Percentiles rank a stretch among this genome's conserved stretches.
These are phyloP conservation scores for Dryas iulia DNA, from an alignment of 1,140 invertebrate genomes.

Conservation along the genomic window DNA sequence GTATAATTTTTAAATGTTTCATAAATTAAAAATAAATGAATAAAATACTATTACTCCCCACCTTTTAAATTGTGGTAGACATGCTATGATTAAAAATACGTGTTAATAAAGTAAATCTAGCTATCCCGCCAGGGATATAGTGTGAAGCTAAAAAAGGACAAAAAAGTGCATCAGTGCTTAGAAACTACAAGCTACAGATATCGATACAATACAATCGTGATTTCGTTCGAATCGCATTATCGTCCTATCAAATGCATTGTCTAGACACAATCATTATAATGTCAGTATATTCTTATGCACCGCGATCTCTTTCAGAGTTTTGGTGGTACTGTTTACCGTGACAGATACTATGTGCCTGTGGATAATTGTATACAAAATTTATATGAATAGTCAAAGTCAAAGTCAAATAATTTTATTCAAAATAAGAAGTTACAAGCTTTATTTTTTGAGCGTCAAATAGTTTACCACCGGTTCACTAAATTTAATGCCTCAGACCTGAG, in stretches of 20 bases:
- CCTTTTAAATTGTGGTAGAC: too few relatives aligned
- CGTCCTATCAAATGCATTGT: neutral
- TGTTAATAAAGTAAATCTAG: too few relatives aligned
- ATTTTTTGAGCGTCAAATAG: too few relatives aligned
- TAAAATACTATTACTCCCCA: too few relatives aligned
- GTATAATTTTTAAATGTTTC: too few relatives aligned
- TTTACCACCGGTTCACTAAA: too few relatives aligned
- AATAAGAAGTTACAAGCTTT: too few relatives aligned
- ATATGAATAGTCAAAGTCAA: neutral
- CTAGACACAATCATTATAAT: neutral
- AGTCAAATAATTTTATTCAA: neutral
- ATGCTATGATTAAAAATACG: too few relatives aligned
- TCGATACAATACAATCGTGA: neutral
- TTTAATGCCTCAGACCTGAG: too few relatives aligned
- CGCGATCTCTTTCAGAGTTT: neutral
- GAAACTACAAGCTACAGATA: neutral
- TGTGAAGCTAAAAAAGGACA: too few relatives aligned
- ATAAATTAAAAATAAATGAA: too few relatives aligned
- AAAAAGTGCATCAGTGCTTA: neutral
- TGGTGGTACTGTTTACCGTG: neutral
- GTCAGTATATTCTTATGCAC: neutral
- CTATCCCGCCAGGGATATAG: too few relatives aligned
- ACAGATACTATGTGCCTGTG: neutral
- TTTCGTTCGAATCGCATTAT: neutral
- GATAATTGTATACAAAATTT: neutral